phyloP scores from a whole-genome alignment of 1,140 invertebrate genomes.

The Pinna nobilis region DNA sequence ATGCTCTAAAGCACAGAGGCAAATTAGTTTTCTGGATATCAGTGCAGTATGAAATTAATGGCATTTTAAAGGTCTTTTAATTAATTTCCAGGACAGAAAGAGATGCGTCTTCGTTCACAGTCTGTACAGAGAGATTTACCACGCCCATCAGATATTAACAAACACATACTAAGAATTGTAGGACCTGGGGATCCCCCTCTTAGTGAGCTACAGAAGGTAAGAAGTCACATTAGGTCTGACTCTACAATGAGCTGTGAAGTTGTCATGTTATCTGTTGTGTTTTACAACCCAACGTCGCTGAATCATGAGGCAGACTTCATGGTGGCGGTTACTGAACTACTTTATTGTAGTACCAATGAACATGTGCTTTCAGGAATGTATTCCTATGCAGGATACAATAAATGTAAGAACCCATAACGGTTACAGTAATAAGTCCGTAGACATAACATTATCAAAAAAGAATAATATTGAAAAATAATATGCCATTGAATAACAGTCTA shows the following conservation, averaged over 20 bases:
- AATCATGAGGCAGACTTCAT: too few relatives aligned
- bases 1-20: not conserved
- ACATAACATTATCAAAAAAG: too few relatives aligned
- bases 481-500: too few relatives aligned
- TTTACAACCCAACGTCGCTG: too few relatives aligned
- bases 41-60: not conserved
- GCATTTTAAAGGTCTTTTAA: not conserved
- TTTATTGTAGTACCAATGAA: too few relatives aligned
- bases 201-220: conserved; percentile 88
- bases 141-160: conserved; percentile 89
- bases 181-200: conserved; percentile 82
- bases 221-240: not conserved
- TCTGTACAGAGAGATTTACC: conserved; percentile 93
- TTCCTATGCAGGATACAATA: too few relatives aligned
- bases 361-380: too few relatives aligned
- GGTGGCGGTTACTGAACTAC: too few relatives aligned
- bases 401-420: too few relatives aligned
- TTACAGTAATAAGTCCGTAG: too few relatives aligned
- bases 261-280: not conserved
- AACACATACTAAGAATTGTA: conserved; percentile 85
- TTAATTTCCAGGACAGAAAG: conserved; percentile 76
- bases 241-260: not conserved
- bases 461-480: too few relatives aligned
- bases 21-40: not conserved
- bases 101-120: conserved; percentile 87